Percentiles rank a stretch among this genome's conserved stretches.
phyloP scores from a whole-genome alignment of 2,797 vertebrate genomes.

The Microchirus variegatus region DNA sequence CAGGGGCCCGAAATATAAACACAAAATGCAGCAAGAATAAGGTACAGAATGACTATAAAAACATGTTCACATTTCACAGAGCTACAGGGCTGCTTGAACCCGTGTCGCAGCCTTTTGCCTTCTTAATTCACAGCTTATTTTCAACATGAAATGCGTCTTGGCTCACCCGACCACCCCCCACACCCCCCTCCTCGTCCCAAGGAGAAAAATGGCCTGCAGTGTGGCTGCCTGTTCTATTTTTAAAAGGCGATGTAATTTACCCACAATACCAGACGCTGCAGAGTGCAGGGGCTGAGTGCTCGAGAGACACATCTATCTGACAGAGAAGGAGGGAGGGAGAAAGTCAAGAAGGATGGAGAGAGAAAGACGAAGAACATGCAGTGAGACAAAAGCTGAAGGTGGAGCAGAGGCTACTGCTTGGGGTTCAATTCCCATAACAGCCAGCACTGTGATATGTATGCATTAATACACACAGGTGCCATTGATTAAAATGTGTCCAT shows the following conservation, averaged over 20 bases:
- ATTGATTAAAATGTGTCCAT: not conserved
- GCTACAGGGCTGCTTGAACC: slow-evolving; percentile 19
- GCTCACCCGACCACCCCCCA: not conserved
- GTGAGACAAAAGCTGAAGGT: slow-evolving; percentile 36
- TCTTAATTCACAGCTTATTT: slow-evolving; percentile 61
- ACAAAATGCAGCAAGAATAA: slow-evolving; percentile 11
- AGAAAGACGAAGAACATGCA: slow-evolving; percentile 29
- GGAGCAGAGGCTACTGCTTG: not conserved
- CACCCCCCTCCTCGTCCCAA: slow-evolving; percentile 24
- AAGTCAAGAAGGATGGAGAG: slow-evolving; percentile 41
- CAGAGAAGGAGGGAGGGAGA: slow-evolving; percentile 21
- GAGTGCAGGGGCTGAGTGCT: slow-evolving; percentile 71
- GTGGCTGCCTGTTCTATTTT: slow-evolving; percentile 76
- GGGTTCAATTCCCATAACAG: slow-evolving; percentile 25
- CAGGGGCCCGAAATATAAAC: slow-evolving; percentile 3
- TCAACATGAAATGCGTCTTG: slow-evolving; percentile 50
- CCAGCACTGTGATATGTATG: not conserved
- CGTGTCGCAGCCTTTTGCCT: slow-evolving; percentile 21
- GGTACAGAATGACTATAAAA: slow-evolving; percentile 7
- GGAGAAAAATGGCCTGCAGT: slow-evolving; percentile 62
- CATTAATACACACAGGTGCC: not conserved
- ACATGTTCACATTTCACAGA: slow-evolving; percentile 45
- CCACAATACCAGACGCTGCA: slow-evolving; percentile 71
- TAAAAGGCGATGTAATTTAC: slow-evolving; percentile 80
- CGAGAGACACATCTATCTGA: slow-evolving; percentile 62